These are phyloP conservation scores for Sus cebifrons DNA, from an alignment of 2,797 vertebrate species.

Conservation along the genomic window DNA sequence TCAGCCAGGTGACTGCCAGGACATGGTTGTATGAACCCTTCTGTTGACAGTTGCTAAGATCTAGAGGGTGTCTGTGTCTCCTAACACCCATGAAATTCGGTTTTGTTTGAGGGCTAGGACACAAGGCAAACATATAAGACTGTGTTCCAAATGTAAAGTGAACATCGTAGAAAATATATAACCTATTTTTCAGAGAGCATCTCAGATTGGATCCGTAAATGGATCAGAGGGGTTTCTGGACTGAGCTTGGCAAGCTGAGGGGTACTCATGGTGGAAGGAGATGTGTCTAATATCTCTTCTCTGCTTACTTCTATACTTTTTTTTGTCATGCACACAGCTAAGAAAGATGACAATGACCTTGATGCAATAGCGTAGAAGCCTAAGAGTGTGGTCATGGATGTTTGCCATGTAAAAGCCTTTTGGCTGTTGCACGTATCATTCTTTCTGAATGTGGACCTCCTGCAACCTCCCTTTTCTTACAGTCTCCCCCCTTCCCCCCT, in stretches of 20 bases:
- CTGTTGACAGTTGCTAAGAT: background rate
- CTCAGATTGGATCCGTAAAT: slow-evolving; percentile 15
- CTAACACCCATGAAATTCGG: background rate
- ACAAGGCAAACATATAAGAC: background rate
- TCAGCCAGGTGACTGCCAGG: background rate
- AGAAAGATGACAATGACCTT: background rate
- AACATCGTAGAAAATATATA: background rate
- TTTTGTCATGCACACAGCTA: background rate
- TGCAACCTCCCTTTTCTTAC: background rate
- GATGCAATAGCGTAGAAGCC: background rate
- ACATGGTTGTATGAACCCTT: background rate
- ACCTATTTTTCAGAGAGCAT: background rate
- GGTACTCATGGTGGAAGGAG: background rate
- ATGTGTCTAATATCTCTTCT: background rate
- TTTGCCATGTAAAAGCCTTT: slow-evolving; percentile 8
- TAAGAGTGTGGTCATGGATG: background rate
- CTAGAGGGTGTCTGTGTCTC: background rate
- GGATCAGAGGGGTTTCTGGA: background rate
- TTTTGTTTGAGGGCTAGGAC: background rate
- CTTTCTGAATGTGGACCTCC: background rate
- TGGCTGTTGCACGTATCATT: background rate
- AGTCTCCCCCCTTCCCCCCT: background rate
- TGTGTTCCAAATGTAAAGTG: background rate
- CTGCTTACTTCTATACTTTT: background rate
- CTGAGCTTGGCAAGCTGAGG: background rate